Evolutionary conservation across 2,888 invertebrate genomes (phyloP).

Genomic region (Dryocosmus kuriphilus): DNA sequence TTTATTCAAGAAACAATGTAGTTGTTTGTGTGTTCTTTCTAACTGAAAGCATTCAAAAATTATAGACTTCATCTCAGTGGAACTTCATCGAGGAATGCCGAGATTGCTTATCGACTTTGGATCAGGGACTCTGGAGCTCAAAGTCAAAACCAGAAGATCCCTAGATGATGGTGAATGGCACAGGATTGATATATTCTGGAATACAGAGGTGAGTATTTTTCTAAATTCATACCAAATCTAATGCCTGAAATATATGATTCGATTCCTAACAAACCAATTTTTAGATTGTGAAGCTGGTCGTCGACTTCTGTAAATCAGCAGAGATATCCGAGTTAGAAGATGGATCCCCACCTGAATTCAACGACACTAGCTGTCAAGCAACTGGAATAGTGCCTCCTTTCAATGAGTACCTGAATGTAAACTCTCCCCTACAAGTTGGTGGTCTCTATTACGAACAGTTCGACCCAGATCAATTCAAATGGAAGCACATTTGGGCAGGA

Average conservation of each 20-base stretch:
- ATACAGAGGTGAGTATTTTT: conserved; percentile 83
- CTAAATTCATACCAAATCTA: background rate
- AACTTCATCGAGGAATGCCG: conserved; percentile 94
- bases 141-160: conserved; percentile 90
- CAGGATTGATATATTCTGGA: conserved; percentile 96
- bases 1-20: background rate
- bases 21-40: background rate
- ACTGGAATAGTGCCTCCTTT: conserved; percentile 94
- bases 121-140: conserved; percentile 92
- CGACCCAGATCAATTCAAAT: conserved; percentile 91
- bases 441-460: conserved; percentile 94
- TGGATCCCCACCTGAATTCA: conserved; percentile 92
- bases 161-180: conserved; percentile 99
- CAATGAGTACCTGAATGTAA: conserved; percentile 97
- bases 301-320: conserved; percentile 95
- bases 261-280: conserved; percentile 32
- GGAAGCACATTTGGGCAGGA: conserved; percentile 94
- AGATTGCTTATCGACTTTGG: conserved; percentile 95
- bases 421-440: conserved; percentile 96
- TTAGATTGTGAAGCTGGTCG: conserved; percentile 91
- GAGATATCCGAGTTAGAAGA: conserved; percentile 94
- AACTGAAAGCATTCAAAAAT: conserved; percentile 30
- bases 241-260: background rate
- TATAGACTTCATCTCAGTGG: conserved; percentile 94
- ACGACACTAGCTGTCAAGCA: conserved; percentile 93